Evolutionary conservation across 2,113 vertebrate genomes (phyloP).

Genomic region (Syngnathus typhle): DNA sequence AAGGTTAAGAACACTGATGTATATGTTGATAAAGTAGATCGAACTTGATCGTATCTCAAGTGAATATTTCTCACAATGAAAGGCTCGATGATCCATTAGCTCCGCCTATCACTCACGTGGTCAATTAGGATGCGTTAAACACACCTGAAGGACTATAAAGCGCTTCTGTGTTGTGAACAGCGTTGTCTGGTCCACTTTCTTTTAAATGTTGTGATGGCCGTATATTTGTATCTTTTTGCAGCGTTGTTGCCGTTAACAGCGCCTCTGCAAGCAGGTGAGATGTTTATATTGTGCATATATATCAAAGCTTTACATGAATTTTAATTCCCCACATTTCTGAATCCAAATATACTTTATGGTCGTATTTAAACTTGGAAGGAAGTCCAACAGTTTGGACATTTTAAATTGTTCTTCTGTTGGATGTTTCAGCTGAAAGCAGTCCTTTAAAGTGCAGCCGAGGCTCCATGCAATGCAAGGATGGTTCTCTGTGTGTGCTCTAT

Average conservation of each 20-base stretch:
- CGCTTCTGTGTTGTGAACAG: not conserved
- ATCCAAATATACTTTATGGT: too few relatives aligned
- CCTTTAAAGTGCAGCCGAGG: slow-evolving; percentile 44
- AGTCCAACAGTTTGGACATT: not conserved
- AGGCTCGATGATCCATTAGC: slow-evolving; percentile 1
- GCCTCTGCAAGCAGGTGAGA: slow-evolving; percentile 49
- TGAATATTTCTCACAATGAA: not conserved
- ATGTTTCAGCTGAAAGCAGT: slow-evolving; percentile 26
- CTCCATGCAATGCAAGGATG: slow-evolving; percentile 62
- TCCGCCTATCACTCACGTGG: slow-evolving; percentile 40
- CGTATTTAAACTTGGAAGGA: not conserved
- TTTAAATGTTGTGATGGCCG: slow-evolving; percentile 44
- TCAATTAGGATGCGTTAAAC: slow-evolving; percentile 39
- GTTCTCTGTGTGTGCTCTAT: slow-evolving; percentile 67
- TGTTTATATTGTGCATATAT: too few relatives aligned
- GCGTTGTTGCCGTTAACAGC: slow-evolving; percentile 23
- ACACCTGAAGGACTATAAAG: slow-evolving; percentile 53
- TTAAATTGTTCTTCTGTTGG: not conserved
- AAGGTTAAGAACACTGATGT: not conserved
- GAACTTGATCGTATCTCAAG: not conserved
- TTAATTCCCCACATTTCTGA: not conserved
- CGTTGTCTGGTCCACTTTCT: slow-evolving; percentile 3
- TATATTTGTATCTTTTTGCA: slow-evolving; percentile 37
- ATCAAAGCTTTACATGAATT: not conserved
- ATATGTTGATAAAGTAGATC: not conserved